Evolutionary conservation across 2,113 vertebrate species (phyloP), one percentile per base, ranked within the genome.

Genomic region (Cephalopterus ornatus): DNA sequence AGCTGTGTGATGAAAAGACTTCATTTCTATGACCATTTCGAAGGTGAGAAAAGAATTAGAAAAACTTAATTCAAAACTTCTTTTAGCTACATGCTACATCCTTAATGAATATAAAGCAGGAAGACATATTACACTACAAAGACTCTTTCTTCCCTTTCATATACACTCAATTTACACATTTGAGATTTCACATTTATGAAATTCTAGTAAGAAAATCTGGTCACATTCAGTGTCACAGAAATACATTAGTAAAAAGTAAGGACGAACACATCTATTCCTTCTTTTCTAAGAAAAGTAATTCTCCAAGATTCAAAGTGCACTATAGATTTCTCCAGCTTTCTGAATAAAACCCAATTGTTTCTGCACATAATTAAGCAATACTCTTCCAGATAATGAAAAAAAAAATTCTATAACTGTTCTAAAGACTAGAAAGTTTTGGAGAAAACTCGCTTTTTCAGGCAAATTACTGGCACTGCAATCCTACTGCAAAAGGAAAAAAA

Each of bases 31-130:
- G 15, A 82, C 30, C 18, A 53, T 87, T 85, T 89, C 70, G 47
- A 95, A 85, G 30, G 47, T 77, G 63, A 85, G 53, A 75, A 95
- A 85, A 89, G 3, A 89, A 83, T 92, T 68, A 93, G 46, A 79
- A 92, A 72, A 88, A 84, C 50, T 68, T 94, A 22, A 92, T 94
- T 91, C 70, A 88, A 88, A 92, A 85, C 39, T 88, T 76, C 35
- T 68, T 95, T 92, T 86, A 83, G 59, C 32, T 81, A 47, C 30
- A 10, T 62, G 9, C 3, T 82, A 73, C 59, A 84, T 61, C 17
- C 33, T 81, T 75, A 78, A 92, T 80, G 39, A 85, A 94, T 85
- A 77, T 44, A 89, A 95, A 88, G 16, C 47, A 92, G 79, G 63
- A 77, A 90, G 88, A 50, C 47, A 84, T 19, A 62, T 32, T 83